These are phyloP conservation scores for Parazoanthus atlanticus DNA, from an alignment of 92 coral and sea anemone species.

Conservation along the genomic window DNA sequence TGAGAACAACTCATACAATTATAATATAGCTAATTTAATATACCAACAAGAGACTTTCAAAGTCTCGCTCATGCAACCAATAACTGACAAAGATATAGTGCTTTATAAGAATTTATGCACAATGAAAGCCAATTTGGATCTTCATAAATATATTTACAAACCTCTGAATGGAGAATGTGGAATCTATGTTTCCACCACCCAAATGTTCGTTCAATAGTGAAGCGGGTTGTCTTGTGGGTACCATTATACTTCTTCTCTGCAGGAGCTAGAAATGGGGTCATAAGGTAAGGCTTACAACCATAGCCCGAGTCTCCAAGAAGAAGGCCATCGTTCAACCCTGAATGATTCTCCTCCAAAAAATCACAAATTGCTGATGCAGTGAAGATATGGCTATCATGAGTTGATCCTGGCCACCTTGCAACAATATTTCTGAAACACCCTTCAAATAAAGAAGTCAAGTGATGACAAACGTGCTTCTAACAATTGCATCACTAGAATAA, in stretches of 20 bases:
- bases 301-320: slow-evolving; percentile 53
- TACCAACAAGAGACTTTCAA: no score
- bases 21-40: no score
- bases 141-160: background rate
- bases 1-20: no score
- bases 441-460: background rate
- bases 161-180: slow-evolving; percentile 51
- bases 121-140: background rate
- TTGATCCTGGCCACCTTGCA: slow-evolving; percentile 54
- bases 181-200: slow-evolving; percentile 53
- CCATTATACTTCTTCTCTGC: slow-evolving; percentile 31
- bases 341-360: slow-evolving; percentile 19
- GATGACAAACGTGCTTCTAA: no score
- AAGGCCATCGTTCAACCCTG: slow-evolving; percentile 39
- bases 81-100: no score
- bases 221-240: slow-evolving; percentile 42
- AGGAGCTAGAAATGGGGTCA: slow-evolving; percentile 45
- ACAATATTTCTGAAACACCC: slow-evolving; percentile 53
- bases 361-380: slow-evolving; percentile 15
- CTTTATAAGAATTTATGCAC: background rate
- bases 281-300: slow-evolving; percentile 35
- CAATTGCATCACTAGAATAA: no score
- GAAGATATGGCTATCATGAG: slow-evolving; percentile 50
- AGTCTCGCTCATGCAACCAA: no score
- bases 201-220: slow-evolving; percentile 39